A percentile compares a stretch with the other conserved stretches of the same genome.
Conservation (phyloP, 2,888 invertebrate species). For the Crossocerus cetratus region DNA sequence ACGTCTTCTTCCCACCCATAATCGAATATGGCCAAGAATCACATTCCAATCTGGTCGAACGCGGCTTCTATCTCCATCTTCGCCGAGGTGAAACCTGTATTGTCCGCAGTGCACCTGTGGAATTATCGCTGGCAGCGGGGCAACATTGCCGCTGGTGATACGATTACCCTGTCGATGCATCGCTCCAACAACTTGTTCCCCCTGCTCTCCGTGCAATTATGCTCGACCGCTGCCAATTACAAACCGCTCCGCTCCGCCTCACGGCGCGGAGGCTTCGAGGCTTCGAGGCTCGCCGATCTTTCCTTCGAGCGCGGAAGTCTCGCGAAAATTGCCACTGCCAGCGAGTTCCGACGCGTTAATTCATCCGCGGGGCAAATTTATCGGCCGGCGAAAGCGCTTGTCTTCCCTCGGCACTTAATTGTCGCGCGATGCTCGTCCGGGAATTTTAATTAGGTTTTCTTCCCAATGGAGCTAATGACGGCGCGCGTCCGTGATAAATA, state of each 20-base stretch:
- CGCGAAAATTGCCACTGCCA: no score
- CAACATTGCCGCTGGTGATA: slow-evolving; percentile 48
- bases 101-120: background rate
- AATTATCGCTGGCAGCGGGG: slow-evolving; percentile 9
- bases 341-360: no score
- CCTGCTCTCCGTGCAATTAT: slow-evolving; percentile 40
- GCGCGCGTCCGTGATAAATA: no score
- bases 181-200: slow-evolving; percentile 10
- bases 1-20: background rate
- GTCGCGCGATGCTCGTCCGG: no score
- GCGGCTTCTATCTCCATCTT: slow-evolving; percentile 2
- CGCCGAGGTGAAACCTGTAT: background rate
- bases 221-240: slow-evolving; percentile 1
- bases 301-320: no score
- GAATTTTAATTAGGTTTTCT: no score
- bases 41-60: background rate
- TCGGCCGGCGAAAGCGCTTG: no score
- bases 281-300: no score
- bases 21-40: background rate
- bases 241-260: background rate
- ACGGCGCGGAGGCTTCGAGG: no score
- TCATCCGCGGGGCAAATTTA: no score
- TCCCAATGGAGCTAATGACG: no score
- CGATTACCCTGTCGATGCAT: slow-evolving; percentile 42
- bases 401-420: no score